Evolutionary conservation across 1,140 invertebrate genomes (phyloP).

Genomic region (Whitmania pigra): DNA sequence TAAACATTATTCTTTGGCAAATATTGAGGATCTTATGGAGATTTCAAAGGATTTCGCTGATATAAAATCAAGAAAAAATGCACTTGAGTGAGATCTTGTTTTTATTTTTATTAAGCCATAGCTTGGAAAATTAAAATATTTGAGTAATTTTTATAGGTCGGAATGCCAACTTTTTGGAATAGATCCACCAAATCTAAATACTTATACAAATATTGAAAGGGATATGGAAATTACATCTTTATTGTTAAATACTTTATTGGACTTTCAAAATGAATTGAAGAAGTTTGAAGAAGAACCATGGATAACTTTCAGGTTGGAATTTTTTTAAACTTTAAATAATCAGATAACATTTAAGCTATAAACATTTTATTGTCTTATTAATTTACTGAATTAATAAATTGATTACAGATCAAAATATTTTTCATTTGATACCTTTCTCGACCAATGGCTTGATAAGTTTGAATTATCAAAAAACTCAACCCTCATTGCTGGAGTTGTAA

Average conservation of each 20-base stretch:
- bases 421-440: constrained; percentile 63
- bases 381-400: constrained; percentile 39
- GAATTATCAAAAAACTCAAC: constrained; percentile 45
- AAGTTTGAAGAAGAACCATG: too few species aligned
- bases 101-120: too few species aligned
- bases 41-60: constrained; percentile 4
- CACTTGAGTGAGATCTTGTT: too few species aligned
- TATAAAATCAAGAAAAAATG: too few species aligned
- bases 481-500: constrained; percentile 56
- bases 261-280: too few species aligned
- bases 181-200: not conserved
- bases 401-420: constrained; percentile 57
- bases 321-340: too few species aligned
- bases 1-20: too few species aligned
- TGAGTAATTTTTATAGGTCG: constrained; percentile 16
- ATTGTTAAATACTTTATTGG: too few species aligned
- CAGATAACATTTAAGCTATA: constrained; percentile 20
- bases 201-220: constrained; percentile 4
- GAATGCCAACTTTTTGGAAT: not conserved
- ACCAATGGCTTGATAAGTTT: constrained; percentile 56
- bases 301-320: too few species aligned
- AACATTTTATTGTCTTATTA: not conserved
- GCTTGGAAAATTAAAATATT: too few species aligned
- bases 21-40: too few species aligned
- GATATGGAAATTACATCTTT: too few species aligned